A percentile compares a stretch with the other conserved stretches of the same genome.
phyloP scores from a whole-genome alignment of 2,888 invertebrate genomes.

The Sinhomidia bicolor region DNA sequence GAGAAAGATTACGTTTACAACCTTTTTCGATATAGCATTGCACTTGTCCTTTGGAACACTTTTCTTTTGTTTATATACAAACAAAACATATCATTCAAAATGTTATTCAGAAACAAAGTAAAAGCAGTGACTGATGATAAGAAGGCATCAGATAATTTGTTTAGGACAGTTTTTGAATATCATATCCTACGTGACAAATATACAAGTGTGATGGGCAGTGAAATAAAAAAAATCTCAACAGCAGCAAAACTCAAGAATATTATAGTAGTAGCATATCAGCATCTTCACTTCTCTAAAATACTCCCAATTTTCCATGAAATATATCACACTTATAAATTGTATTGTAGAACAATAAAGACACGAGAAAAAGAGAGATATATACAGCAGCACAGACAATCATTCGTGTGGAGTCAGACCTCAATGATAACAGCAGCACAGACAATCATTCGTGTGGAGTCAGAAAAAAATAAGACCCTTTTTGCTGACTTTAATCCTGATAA shows the following conservation, averaged over 20 bases:
- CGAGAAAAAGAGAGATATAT: conserved; percentile 36
- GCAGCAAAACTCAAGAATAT: not conserved
- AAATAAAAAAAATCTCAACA: not conserved
- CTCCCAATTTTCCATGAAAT: conserved; percentile 47
- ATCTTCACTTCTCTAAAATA: not conserved
- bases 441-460: conserved; percentile 22
- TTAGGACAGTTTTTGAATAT: conserved; percentile 46
- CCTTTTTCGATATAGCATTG: too few relatives aligned
- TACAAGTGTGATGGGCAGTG: not conserved
- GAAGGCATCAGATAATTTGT: conserved; percentile 59
- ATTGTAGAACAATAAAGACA: conserved; percentile 49
- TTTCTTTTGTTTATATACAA: not conserved
- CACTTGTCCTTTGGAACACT: too few relatives aligned
- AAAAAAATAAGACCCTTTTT: conserved; percentile 38
- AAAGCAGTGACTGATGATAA: conserved; percentile 49
- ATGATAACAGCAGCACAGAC: not conserved
- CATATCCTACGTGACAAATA: not conserved
- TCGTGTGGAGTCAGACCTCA: too few relatives aligned
- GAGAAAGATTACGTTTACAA: too few relatives aligned
- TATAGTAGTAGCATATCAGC: not conserved
- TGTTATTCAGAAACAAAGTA: not conserved
- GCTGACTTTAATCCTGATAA: conserved; percentile 71
- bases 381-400: not conserved
- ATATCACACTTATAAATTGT: conserved; percentile 47
- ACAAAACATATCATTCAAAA: not conserved